phyloP scores from a whole-genome alignment of 92 coral and sea anemone genomes.

The Micromussa lordhowensis region DNA sequence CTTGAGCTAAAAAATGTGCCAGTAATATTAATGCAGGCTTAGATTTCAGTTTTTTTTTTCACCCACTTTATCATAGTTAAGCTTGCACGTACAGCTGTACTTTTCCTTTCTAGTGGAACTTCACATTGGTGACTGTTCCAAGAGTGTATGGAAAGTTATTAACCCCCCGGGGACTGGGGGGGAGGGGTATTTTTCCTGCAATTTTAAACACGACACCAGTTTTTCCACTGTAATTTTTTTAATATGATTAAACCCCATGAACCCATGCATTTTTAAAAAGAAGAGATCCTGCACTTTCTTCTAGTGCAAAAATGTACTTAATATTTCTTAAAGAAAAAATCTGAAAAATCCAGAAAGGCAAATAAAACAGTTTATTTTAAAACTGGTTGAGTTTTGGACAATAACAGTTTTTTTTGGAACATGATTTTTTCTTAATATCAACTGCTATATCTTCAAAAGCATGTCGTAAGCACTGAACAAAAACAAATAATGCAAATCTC shows the following conservation, averaged over 20 bases:
- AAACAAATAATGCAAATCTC: constrained; percentile 20
- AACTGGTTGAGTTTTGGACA: neutral
- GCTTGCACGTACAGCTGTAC: too few relatives aligned
- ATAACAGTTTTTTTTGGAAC: neutral
- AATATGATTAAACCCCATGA: neutral
- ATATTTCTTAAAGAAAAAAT: constrained; percentile 1
- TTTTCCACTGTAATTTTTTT: constrained; percentile 16
- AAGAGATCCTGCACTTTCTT: constrained; percentile 45
- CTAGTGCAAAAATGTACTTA: too few relatives aligned
- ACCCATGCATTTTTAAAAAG: constrained; percentile 30
- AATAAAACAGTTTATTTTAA: constrained; percentile 16
- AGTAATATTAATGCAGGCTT: too few relatives aligned
- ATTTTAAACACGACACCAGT: constrained; percentile 5
- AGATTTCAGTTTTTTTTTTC: too few relatives aligned
- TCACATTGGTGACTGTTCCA: too few relatives aligned
- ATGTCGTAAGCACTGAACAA: constrained; percentile 27
- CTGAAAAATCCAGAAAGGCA: constrained; percentile 24
- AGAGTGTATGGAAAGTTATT: too few relatives aligned
- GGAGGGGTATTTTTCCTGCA: neutral
- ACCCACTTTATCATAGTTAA: too few relatives aligned
- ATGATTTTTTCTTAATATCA: constrained; percentile 23
- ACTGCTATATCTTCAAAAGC: constrained; percentile 3
- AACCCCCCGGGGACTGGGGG: neutral
- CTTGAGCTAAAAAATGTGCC: too few relatives aligned
- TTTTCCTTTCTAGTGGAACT: too few relatives aligned